phyloP scores from a whole-genome alignment of 1,140 invertebrate species.

The Frieseomelitta varia region DNA sequence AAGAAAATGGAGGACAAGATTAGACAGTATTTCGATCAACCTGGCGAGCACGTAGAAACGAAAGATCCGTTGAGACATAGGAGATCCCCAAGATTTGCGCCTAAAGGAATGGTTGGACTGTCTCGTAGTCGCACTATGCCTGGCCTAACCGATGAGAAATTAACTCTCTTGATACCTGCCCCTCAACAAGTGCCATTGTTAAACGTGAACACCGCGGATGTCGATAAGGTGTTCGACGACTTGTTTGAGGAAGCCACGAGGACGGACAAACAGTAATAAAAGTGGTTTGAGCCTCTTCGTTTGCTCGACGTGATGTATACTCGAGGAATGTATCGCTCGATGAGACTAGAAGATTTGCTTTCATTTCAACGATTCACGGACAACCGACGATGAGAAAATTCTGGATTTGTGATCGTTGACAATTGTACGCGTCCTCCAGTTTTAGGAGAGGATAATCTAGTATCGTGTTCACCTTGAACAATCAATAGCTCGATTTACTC shows the following conservation, averaged over 20 bases:
- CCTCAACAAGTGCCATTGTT: constrained; percentile 29
- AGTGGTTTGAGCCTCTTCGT: neutral
- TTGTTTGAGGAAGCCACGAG: constrained; percentile 83
- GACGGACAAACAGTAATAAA: constrained; percentile 67
- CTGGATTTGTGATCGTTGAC: neutral
- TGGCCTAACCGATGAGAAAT: constrained; percentile 85
- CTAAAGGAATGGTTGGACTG: constrained; percentile 75
- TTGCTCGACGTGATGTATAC: neutral
- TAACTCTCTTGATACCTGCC: constrained; percentile 66
- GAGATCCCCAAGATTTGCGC: constrained; percentile 45
- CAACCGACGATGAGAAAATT: neutral
- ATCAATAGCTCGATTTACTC: neutral
- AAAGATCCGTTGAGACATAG: constrained; percentile 58
- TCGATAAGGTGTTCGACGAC: constrained; percentile 90
- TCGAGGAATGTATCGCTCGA: neutral
- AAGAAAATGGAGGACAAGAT: constrained; percentile 89
- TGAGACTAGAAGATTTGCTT: constrained; percentile 1
- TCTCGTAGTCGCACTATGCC: constrained; percentile 89
- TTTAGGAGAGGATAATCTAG: neutral
- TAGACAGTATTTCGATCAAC: constrained; percentile 88
- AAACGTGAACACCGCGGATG: constrained; percentile 84
- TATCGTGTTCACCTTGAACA: neutral
- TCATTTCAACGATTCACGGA: neutral
- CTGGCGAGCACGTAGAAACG: constrained; percentile 52
- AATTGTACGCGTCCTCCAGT: neutral